Evolutionary conservation across 92 coral and sea anemone genomes (phyloP), one percentile per base, ranked within the genome.

Genomic region (Porites rus): DNA sequence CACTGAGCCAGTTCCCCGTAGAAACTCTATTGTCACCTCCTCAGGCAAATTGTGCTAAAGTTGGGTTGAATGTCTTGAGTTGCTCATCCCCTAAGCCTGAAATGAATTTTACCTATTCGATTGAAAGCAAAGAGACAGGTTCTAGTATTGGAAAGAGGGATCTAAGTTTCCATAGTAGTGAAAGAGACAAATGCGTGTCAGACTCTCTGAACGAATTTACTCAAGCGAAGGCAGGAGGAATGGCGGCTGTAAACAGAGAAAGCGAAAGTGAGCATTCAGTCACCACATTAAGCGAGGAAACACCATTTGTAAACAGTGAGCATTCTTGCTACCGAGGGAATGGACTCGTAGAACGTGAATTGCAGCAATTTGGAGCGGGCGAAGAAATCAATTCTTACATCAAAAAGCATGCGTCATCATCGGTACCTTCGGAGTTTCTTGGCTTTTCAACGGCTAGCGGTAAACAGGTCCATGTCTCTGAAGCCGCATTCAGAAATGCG

Each of bases 1-100:
- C 91, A 2, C 78, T 95, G 22, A 95, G 94, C 74, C 96, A 95
- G 87, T 95, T 93, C 76, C 96, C 96, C 1, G 77, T 88, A 62
- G 98, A 95, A 12, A 86, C 20, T 52, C 20, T 87, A 10, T 50
- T 86, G 72, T 82, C 92, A 10, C 69, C 85, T 19, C 83, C 75
- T 16, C 17, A 72, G 16, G 56, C 20, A 19, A 28, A 25, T n/a
- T 80, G 51, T 80, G 62, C 13, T 54, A 51, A 75, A 51, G 75
- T 10, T n/a, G 38, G 28, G 17, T 43, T 72, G 62, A 17, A 52
- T 58, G 65, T 8, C 4, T 4, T 2, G 7, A 19, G 21, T 1
- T 63, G 25, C 10, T 22, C 77, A 10, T 70, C 61, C 28, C 46
- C 22, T 10, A 77, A 13, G 43, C 69, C 18, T 56, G 20, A 65